Conservation (phyloP, 2,113 vertebrate genomes). For the Phainopepla nitens region DNA sequence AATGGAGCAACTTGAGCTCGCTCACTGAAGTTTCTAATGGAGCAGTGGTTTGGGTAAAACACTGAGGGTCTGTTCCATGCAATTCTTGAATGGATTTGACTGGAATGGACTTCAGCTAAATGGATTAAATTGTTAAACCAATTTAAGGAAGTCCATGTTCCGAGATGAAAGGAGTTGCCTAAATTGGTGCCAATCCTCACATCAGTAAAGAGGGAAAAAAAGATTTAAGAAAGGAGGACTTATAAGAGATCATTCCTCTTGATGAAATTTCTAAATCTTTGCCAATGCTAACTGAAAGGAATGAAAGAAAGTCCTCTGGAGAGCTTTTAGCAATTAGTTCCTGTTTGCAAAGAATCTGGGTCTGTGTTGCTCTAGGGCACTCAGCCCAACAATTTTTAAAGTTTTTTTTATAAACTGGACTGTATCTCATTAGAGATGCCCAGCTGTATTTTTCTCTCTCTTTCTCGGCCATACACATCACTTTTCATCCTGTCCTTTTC, state of each 20-base stretch:
- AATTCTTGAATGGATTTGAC: conserved; percentile 41
- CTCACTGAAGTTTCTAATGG: neutral
- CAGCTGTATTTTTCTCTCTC: conserved; percentile 43
- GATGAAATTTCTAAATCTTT: conserved; percentile 48
- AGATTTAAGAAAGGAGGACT: conserved; percentile 43
- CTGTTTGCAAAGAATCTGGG: conserved; percentile 27
- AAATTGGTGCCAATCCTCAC: conserved; percentile 55
- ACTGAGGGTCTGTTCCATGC: conserved; percentile 42
- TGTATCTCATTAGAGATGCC: conserved; percentile 34
- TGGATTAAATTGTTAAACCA: conserved; percentile 60
- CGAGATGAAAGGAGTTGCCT: conserved; percentile 35
- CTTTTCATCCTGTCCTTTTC: conserved; percentile 55
- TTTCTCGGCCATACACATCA: conserved; percentile 22
- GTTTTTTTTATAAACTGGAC: neutral
- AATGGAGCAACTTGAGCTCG: neutral
- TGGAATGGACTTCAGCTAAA: conserved; percentile 42
- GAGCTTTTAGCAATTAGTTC: conserved; percentile 53
- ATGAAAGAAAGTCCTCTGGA: conserved; percentile 19
- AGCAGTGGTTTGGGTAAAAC: conserved; percentile 17
- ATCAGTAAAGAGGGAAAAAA: conserved; percentile 30
- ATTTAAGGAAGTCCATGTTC: conserved; percentile 31
- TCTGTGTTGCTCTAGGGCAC: neutral
- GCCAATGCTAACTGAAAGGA: conserved; percentile 57
- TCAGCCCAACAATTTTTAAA: neutral
- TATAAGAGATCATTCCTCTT: conserved; percentile 37